Base-by-base conservation (phyloP, 2,113 vertebrate genomes). In the Semnornis frantzii region DNA sequence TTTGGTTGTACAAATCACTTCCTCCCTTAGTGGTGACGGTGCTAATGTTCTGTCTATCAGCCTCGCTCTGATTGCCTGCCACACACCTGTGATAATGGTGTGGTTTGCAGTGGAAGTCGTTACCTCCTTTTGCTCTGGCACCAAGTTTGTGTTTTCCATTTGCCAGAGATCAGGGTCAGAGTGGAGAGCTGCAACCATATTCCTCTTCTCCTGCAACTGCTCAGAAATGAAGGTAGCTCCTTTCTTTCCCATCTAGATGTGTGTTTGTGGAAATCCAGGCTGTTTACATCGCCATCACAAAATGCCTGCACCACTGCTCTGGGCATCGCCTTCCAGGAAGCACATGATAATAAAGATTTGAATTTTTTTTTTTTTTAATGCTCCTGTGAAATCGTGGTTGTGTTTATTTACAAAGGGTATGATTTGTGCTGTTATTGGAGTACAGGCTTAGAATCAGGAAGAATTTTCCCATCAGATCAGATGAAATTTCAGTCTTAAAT, bases 381-480 rank as follows among this genome's bases (percentile, higher is more conserved):
- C 66, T 84, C 5, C 57, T 90, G 30, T 83, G 77, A 59, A 85
- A 85, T 23, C 64, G 27, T 87, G 42, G 57, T 63, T 90, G 1
- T 84, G 74, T 90, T 94, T 93, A 84, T 90, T 95, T 90, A 88
- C 77, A 82, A 76, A 84, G 66, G n/a, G 28, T 84, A 3, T 91
- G 57, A 91, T 90, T 73, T 71, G 16, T 82, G 60, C 42, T 82
- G 6, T 89, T 93, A 92, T 73, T 94, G 76, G 42, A 90, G 28
- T n/a, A 70, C 37, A 48, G 16, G 11, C 18, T 74, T 85, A 68
- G 52, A 87, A 74, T 80, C 60, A 58, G 44, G 44, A 87, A 85
- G 48, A 88, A 37, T 88, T 92, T 94, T 89, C 54, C 69, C 5
- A 2, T 86, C 50, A 85, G 72, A 83, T 85, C 44, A 24, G 55